phyloP scores from a whole-genome alignment of 2,797 vertebrate genomes.

The Sebastes aleutianus region DNA sequence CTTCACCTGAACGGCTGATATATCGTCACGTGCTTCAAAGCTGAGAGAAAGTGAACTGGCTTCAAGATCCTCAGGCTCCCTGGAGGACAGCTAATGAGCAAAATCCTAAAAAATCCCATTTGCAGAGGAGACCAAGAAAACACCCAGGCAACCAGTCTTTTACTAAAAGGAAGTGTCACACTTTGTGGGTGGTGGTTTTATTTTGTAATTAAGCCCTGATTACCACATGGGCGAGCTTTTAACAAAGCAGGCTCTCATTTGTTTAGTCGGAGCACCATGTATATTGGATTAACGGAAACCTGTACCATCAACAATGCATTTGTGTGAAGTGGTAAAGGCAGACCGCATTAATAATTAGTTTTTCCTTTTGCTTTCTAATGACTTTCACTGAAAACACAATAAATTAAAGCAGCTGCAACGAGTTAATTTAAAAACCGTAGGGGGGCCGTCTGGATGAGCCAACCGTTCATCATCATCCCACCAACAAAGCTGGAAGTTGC shows the following conservation, averaged over 20 bases:
- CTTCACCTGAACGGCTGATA: constrained; percentile 32
- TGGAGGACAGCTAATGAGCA: constrained; percentile 27
- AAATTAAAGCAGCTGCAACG: not conserved
- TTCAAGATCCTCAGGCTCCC: not conserved
- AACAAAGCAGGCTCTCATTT: constrained; percentile 40
- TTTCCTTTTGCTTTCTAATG: constrained; percentile 18
- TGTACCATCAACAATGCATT: not conserved
- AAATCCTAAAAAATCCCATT: constrained; percentile 37
- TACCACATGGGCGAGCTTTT: constrained; percentile 40
- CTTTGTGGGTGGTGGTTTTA: constrained; percentile 36
- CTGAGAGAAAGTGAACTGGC: constrained; percentile 6
- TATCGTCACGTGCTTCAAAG: constrained; percentile 29
- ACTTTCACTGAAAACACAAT: constrained; percentile 14
- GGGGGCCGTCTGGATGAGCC: not conserved
- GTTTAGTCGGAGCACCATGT: constrained; percentile 20
- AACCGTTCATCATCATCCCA: not conserved
- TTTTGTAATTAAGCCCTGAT: constrained; percentile 54
- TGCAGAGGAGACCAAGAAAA: constrained; percentile 18
- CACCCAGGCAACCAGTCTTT: not conserved
- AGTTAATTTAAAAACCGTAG: constrained; percentile 20
- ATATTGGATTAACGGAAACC: constrained; percentile 32
- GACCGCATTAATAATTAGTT: constrained; percentile 31
- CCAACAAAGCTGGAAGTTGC: not conserved
- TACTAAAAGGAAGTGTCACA: constrained; percentile 20
- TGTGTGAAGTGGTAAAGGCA: constrained; percentile 18